Percentiles rank a stretch among this genome's conserved stretches.
Evolutionary conservation across 2,797 vertebrate species (phyloP).

Genomic region (Galaxias olidus): DNA sequence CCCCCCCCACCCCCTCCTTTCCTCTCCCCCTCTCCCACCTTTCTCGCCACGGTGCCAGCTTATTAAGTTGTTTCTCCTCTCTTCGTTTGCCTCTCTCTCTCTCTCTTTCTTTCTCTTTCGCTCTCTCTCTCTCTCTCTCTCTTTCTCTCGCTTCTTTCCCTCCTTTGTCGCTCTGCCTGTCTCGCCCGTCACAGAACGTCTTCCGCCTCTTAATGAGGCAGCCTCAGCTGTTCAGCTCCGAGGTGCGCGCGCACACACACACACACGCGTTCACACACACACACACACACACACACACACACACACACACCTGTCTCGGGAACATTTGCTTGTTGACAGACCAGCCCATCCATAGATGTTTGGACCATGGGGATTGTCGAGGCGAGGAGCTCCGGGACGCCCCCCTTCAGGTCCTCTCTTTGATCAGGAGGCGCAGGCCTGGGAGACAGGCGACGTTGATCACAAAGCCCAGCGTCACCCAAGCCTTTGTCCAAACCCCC

Average conservation of each 20-base stretch:
- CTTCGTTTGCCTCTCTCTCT: constrained; percentile 9
- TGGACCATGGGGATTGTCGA: too few species aligned
- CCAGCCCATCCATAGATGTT: too few species aligned
- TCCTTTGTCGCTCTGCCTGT: constrained; percentile 20
- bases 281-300: constrained; percentile 1
- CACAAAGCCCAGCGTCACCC: constrained; percentile 42
- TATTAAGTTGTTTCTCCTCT: constrained; percentile 57
- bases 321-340: too few species aligned
- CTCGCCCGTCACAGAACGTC: constrained; percentile 50
- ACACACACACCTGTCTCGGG: too few species aligned
- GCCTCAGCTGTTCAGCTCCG: constrained; percentile 37
- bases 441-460: constrained; percentile 18
- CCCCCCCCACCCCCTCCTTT: neutral
- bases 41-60: constrained; percentile 62
- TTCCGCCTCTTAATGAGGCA: constrained; percentile 66
- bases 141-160: constrained; percentile 19
- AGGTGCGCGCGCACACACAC: neutral
- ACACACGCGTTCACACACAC: neutral
- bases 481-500: neutral
- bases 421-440: constrained; percentile 13
- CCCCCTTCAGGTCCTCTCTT: too few species aligned
- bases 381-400: too few species aligned
- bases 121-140: constrained; percentile 16
- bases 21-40: constrained; percentile 42
- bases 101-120: constrained; percentile 1